Percentiles rank a stretch among this genome's conserved stretches.
These are phyloP conservation scores for Vesta saturnalis DNA, from an alignment of 2,888 invertebrate genomes.

Conservation along the genomic window DNA sequence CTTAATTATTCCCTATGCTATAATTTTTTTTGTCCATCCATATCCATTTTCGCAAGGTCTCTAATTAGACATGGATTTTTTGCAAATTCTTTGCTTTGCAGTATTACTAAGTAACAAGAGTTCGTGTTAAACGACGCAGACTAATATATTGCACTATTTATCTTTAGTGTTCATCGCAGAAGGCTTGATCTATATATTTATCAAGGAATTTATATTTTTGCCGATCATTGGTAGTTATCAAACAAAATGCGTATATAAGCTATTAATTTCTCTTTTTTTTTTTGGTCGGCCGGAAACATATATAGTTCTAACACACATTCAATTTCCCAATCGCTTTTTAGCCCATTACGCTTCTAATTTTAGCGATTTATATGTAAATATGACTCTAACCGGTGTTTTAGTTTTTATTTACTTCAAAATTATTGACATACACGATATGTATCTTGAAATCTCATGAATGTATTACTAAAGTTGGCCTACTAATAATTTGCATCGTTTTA, in stretches of 20 bases:
- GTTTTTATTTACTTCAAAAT: conserved; percentile 7
- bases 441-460: too few species aligned
- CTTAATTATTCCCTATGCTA: conserved; percentile 5
- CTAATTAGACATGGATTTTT: too few species aligned
- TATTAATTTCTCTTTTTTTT: background rate
- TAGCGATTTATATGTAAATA: conserved; percentile 8
- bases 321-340: conserved; percentile 1
- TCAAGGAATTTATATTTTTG: conserved; percentile 29
- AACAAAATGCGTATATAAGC: conserved; percentile 21
- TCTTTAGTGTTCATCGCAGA: conserved; percentile 45
- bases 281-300: background rate
- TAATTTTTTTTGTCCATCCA: too few species aligned
- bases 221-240: conserved; percentile 24
- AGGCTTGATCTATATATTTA: conserved; percentile 17
- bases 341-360: background rate
- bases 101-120: conserved; percentile 44
- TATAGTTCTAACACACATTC: background rate
- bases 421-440: conserved; percentile 5
- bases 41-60: too few species aligned
- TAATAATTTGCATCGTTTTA: background rate
- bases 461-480: too few species aligned
- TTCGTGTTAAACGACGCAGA: conserved; percentile 46
- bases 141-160: conserved; percentile 49
- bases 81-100: conserved; percentile 20
- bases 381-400: conserved; percentile 8